Percentiles rank a stretch among this genome's conserved stretches.
phyloP scores from a whole-genome alignment of 2,113 vertebrate genomes.

The Isurus oxyrinchus region DNA sequence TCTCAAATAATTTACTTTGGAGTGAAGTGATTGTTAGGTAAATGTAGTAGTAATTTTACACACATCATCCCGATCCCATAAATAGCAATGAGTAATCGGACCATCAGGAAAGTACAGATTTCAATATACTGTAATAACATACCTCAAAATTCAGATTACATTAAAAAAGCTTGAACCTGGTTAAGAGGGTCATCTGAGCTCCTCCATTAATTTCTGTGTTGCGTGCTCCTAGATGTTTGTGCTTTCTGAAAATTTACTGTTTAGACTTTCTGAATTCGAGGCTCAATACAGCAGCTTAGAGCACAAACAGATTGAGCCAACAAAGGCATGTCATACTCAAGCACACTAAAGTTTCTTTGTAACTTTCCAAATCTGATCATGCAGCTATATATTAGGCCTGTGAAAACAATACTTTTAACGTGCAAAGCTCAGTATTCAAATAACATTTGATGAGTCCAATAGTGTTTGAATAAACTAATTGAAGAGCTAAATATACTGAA shows the following conservation, averaged over 20 bases:
- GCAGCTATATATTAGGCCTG: background rate
- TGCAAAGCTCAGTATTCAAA: background rate
- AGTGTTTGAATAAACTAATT: background rate
- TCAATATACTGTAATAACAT: background rate
- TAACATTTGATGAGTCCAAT: background rate
- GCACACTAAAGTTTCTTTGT: background rate
- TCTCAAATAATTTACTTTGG: background rate
- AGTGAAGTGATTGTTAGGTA: background rate
- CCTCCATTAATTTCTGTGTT: background rate
- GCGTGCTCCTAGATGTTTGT: background rate
- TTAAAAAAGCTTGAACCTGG: background rate
- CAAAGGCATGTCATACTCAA: background rate
- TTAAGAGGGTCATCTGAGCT: background rate
- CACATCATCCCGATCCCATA: background rate
- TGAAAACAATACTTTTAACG: background rate
- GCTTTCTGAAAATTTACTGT: background rate
- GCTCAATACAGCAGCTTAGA: background rate
- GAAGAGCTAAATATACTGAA: slow-evolving; percentile 5
- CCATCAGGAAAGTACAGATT: background rate
- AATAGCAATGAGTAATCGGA: background rate
- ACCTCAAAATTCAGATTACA: background rate
- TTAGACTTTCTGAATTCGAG: background rate
- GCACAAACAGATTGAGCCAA: background rate
- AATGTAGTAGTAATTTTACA: background rate
- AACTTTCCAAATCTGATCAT: background rate